Evolutionary conservation across 2,113 vertebrate species (phyloP).

Genomic region (Hyperopisus bebe): DNA sequence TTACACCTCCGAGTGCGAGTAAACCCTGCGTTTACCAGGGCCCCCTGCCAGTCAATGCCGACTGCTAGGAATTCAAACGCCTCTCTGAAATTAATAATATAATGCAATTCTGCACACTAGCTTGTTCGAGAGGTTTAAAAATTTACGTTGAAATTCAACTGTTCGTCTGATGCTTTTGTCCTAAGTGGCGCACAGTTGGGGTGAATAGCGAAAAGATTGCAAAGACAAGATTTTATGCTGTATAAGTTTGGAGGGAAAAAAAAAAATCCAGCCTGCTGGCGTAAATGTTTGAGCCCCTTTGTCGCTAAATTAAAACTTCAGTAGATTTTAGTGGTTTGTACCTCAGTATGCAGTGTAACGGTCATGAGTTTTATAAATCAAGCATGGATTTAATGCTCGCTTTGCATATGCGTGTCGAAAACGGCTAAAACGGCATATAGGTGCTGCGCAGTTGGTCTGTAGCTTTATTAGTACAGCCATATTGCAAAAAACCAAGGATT

Average conservation of each 20-base stretch:
- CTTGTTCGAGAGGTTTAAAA: no score
- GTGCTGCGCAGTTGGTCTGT: not conserved
- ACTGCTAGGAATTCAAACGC: not conserved
- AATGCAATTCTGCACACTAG: not conserved
- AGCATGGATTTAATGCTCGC: not conserved
- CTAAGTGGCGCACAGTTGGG: no score
- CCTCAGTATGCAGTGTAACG: not conserved
- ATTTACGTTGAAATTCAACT: no score
- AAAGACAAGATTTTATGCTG: no score
- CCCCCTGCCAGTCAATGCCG: not conserved
- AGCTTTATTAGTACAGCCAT: not conserved
- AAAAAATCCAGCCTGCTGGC: not conserved
- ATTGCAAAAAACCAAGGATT: not conserved
- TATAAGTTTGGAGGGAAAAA: no score
- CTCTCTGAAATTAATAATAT: not conserved
- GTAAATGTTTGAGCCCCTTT: not conserved
- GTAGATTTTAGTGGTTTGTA: not conserved
- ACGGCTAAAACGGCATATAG: not conserved
- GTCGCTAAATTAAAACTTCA: not conserved
- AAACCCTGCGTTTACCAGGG: not conserved
- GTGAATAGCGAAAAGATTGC: no score
- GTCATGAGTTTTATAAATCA: not conserved
- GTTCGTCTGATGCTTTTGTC: no score
- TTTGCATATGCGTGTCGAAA: not conserved
- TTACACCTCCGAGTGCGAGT: not conserved